A percentile compares a stretch with the other conserved stretches of the same genome.
Conservation (phyloP, 1,140 invertebrate genomes). For the Magallana gigas region DNA sequence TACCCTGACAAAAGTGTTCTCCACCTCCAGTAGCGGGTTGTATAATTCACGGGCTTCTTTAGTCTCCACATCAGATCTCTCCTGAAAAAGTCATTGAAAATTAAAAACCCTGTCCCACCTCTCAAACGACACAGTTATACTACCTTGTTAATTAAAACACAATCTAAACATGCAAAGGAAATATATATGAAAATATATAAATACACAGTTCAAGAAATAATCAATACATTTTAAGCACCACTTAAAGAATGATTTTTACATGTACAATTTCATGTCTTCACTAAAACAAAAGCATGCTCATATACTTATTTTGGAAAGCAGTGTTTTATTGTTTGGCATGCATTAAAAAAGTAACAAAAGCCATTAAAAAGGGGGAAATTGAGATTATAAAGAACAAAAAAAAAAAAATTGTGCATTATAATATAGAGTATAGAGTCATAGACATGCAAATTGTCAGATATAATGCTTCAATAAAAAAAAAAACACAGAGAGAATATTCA, state of each 20-base stretch:
- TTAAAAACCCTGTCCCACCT: no score
- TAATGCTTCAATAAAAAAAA: neutral
- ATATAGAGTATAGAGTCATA: neutral
- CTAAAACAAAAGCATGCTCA: no score
- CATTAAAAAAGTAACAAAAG: neutral
- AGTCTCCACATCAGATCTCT: constrained; percentile 70
- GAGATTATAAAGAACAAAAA: no score
- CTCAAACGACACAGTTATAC: no score
- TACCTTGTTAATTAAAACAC: no score
- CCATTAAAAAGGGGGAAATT: neutral
- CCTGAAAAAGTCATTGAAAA: constrained; percentile 60
- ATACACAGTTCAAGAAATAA: neutral
- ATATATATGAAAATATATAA: neutral
- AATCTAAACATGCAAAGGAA: no score
- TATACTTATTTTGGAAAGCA: neutral
- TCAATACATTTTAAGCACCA: no score
- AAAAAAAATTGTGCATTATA: no score
- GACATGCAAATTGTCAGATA: neutral
- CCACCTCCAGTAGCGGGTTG: constrained; percentile 68
- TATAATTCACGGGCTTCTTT: constrained; percentile 69
- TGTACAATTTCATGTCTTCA: no score
- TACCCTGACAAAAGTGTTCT: constrained; percentile 74
- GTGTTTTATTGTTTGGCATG: neutral
- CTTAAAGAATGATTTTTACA: no score
- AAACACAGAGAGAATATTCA: neutral